Percentiles rank a stretch among this genome's conserved stretches.
Conservation (phyloP, 1,140 invertebrate genomes). For the Drosophila triauraria region DNA sequence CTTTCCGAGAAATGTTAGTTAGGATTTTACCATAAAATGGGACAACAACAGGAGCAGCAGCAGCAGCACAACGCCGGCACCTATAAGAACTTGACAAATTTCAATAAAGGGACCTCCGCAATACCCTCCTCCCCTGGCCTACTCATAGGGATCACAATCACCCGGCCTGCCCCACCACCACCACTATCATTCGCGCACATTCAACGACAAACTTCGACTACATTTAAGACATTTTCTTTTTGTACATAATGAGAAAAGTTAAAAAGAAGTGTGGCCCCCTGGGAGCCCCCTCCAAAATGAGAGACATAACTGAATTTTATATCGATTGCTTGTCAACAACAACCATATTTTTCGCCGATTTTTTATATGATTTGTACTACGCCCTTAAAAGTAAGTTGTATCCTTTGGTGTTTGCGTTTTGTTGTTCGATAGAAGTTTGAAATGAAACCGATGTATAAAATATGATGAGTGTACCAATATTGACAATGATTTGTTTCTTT, state of each 20-base stretch:
- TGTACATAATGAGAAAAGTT: constrained; percentile 65
- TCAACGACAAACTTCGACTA: constrained; percentile 69
- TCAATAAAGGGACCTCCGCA: constrained; percentile 73
- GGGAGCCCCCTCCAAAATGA: constrained; percentile 50
- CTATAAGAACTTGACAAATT: constrained; percentile 68
- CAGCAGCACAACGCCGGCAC: constrained; percentile 46
- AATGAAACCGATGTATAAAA: constrained; percentile 78
- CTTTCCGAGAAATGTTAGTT: constrained; percentile 75
- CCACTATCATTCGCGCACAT: constrained; percentile 70
- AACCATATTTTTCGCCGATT: constrained; percentile 55
- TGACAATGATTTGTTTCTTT: constrained; percentile 83
- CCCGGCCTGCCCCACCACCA: constrained; percentile 19
- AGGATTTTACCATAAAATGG: constrained; percentile 80
- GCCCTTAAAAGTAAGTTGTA: constrained; percentile 67
- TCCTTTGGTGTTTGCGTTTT: constrained; percentile 74
- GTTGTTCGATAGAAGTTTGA: constrained; percentile 76
- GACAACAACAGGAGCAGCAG: constrained; percentile 70
- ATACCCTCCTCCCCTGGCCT: constrained; percentile 51
- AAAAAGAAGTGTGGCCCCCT: constrained; percentile 48
- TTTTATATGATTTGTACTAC: constrained; percentile 66
- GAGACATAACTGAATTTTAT: constrained; percentile 80
- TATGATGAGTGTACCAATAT: constrained; percentile 80
- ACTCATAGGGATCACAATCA: constrained; percentile 38
- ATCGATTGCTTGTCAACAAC: constrained; percentile 60
- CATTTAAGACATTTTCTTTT: constrained; percentile 70